Evolutionary conservation across 92 coral and sea anemone genomes (phyloP).

Genomic region (Epizoanthus ramosus): DNA sequence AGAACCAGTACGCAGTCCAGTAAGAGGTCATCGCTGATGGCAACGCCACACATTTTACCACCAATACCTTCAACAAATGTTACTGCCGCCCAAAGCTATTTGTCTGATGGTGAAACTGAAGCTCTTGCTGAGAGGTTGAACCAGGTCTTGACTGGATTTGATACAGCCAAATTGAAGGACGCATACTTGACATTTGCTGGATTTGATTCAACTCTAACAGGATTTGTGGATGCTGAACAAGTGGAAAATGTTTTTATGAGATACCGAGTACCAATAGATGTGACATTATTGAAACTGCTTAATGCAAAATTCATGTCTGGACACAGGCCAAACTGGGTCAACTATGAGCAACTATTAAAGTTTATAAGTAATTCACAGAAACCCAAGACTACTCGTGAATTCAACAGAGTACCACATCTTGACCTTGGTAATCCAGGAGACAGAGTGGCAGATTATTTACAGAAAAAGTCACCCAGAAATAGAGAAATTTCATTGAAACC

Average conservation of each 20-base stretch:
- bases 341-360: slow-evolving; percentile 80
- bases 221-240: slow-evolving; percentile 79
- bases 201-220: slow-evolving; percentile 79
- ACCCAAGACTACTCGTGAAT: slow-evolving; percentile 45
- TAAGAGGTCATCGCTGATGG: slow-evolving; percentile 29
- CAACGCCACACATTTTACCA: slow-evolving; percentile 64
- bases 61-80: slow-evolving; percentile 54
- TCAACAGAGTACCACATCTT: slow-evolving; percentile 49
- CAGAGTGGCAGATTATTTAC: slow-evolving; percentile 46
- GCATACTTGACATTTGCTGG: slow-evolving; percentile 75
- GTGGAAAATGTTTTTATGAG: slow-evolving; percentile 62
- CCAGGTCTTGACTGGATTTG: slow-evolving; percentile 55
- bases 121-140: slow-evolving; percentile 40
- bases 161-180: slow-evolving; percentile 65
- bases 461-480: slow-evolving; percentile 51
- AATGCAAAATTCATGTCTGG: slow-evolving; percentile 75
- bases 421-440: slow-evolving; percentile 63
- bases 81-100: neutral
- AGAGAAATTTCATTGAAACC: slow-evolving; percentile 71
- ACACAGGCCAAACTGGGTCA: slow-evolving; percentile 83
- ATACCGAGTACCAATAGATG: slow-evolving; percentile 65
- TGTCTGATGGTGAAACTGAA: slow-evolving; percentile 24
- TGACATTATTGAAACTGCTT: slow-evolving; percentile 47
- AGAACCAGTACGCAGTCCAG: slow-evolving; percentile 3
- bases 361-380: slow-evolving; percentile 61